These are phyloP conservation scores for Labeo rohita DNA, from an alignment of 2,113 vertebrate species.

Conservation along the genomic window DNA sequence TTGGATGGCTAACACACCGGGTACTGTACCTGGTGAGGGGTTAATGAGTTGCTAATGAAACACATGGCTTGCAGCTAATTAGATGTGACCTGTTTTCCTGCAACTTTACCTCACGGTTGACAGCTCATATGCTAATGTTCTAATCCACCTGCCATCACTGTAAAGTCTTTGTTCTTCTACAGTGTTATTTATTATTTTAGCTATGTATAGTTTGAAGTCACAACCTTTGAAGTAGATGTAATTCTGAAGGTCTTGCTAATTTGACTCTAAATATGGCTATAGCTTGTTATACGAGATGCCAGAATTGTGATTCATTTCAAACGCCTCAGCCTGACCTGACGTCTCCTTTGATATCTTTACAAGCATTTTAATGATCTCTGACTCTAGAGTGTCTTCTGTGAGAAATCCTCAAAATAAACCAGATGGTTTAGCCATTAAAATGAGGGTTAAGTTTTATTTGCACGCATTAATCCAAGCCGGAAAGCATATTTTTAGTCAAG, in stretches of 20 bases:
- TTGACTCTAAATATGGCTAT: slow-evolving; percentile 19
- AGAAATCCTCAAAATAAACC: slow-evolving; percentile 27
- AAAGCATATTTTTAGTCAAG: neutral
- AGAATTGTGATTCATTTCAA: neutral
- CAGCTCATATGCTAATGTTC: slow-evolving; percentile 23
- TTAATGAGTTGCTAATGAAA: slow-evolving; percentile 60
- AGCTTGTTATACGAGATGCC: slow-evolving; percentile 30
- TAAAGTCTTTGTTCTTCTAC: slow-evolving; percentile 12
- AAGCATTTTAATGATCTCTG: slow-evolving; percentile 37
- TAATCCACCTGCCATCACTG: slow-evolving; percentile 31
- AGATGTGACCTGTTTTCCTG: slow-evolving; percentile 48
- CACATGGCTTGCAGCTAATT: slow-evolving; percentile 56
- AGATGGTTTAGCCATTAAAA: neutral
- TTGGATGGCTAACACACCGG: neutral
- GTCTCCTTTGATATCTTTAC: slow-evolving; percentile 36
- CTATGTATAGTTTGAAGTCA: neutral
- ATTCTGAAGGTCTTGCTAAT: slow-evolving; percentile 25
- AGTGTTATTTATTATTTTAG: slow-evolving; percentile 2
- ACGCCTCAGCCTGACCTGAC: slow-evolving; percentile 10
- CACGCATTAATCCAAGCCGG: neutral
- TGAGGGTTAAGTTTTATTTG: neutral
- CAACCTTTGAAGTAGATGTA: slow-evolving; percentile 24
- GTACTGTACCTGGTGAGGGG: slow-evolving; percentile 51
- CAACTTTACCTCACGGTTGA: slow-evolving; percentile 16
- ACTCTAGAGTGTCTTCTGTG: neutral